Conservation (phyloP, 2,888 invertebrate species). For the Coelopa pilipes region DNA sequence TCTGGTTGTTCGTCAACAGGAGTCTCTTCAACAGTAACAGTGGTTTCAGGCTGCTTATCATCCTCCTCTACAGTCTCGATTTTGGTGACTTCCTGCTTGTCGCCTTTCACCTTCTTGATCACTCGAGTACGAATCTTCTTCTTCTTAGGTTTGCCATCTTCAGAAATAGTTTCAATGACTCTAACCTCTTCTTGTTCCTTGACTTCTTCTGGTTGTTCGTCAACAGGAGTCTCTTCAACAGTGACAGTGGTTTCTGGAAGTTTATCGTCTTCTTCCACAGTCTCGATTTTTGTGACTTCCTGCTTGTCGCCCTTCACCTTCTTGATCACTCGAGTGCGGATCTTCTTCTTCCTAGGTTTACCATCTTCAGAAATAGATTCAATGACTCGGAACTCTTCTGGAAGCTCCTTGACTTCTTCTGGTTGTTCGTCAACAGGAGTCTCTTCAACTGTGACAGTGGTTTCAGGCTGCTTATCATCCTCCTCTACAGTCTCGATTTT, state of each 20-base stretch:
- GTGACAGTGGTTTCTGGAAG: constrained; percentile 26
- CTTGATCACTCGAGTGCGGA: constrained; percentile 29
- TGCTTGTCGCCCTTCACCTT: constrained; percentile 30
- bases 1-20: constrained; percentile 28
- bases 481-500: constrained; percentile 53
- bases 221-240: constrained; percentile 24
- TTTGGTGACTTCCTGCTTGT: constrained; percentile 30
- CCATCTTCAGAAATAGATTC: constrained; percentile 26
- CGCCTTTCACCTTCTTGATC: constrained; percentile 28
- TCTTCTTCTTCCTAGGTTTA: constrained; percentile 24
- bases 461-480: constrained; percentile 56
- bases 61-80: constrained; percentile 30
- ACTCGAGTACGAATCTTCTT: constrained; percentile 28
- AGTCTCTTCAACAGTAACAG: constrained; percentile 29
- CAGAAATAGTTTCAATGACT: constrained; percentile 23
- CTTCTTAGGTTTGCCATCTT: constrained; percentile 29
- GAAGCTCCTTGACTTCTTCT: constrained; percentile 20
- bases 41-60: constrained; percentile 28
- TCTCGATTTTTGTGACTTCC: constrained; percentile 31
- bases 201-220: constrained; percentile 22
- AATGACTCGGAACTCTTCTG: constrained; percentile 25
- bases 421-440: constrained; percentile 27
- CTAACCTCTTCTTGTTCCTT: constrained; percentile 27
- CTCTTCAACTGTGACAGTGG: constrained; percentile 54
- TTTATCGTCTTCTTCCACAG: constrained; percentile 31